Conservation (phyloP, 2,113 vertebrate species). For the Vombatus ursinus region DNA sequence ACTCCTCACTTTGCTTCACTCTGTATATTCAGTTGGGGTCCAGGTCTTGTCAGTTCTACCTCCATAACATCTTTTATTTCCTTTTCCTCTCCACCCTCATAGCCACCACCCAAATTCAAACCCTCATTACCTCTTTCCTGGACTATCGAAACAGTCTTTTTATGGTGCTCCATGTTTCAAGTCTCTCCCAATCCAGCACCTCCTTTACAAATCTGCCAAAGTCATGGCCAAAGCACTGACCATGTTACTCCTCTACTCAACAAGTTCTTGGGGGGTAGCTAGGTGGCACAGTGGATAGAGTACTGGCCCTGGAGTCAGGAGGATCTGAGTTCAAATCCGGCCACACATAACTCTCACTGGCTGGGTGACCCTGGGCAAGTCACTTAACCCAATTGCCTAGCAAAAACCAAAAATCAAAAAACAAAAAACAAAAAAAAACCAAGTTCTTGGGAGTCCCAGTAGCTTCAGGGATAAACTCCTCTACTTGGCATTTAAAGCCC, state of each 20-base stretch:
- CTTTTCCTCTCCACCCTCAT: background rate
- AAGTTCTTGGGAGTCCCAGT: background rate
- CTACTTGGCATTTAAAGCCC: background rate
- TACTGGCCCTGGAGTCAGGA: no score
- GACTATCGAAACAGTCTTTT: background rate
- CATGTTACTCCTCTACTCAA: background rate
- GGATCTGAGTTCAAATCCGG: no score
- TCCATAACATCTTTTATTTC: background rate
- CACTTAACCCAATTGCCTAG: no score
- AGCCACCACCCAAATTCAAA: background rate
- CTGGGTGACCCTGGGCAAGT: no score
- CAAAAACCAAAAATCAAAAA: no score
- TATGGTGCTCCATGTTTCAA: background rate
- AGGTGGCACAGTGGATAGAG: no score
- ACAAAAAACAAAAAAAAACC: no score
- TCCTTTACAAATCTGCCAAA: no score
- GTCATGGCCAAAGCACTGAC: background rate
- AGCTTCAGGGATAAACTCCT: background rate
- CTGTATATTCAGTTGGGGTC: background rate
- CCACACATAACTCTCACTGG: no score
- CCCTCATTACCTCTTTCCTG: background rate
- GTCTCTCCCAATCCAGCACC: background rate
- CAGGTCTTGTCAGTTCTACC: background rate
- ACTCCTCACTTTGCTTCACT: background rate
- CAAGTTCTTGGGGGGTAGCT: background rate